Evolutionary conservation across 2,888 invertebrate genomes (phyloP), one percentile per base, ranked within the genome.

Genomic region (Sceliomorpha sp.): DNA sequence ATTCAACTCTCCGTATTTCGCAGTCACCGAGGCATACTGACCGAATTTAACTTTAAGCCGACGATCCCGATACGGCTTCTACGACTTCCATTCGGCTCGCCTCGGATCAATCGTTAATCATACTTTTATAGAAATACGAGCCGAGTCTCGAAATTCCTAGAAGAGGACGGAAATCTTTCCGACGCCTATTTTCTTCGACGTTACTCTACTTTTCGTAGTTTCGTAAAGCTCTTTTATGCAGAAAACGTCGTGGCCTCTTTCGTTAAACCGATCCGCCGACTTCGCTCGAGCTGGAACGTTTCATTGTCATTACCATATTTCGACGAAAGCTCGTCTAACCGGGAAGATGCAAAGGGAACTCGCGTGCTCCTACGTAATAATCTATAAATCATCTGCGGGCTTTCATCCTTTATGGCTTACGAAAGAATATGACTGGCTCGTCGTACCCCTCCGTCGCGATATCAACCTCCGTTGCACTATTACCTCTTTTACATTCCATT

Each of bases 1-100:
- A 86, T 86, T 84, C 83, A 84, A 81, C 84, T 85, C 81, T 77
- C 73, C 75, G 81, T 76, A 81, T 80, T 84, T 75, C 78, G 78
- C 76, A 73, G 71, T 74, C 72, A 74, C 74, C 73, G 76, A 74
- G 84, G 82, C 84, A 85, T 84, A 86, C 86, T 87, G 86, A 86
- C 86, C 86, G 86, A 85, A 82, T 87, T 87, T 81, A 82, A 75
- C 72, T 75, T 78, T 73, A 72, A 78, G 64, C 72, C 67, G 64
- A 53, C 53, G 48, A 59, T 69, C 63, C 58, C 67, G 70, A 66
- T 64, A 56, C 24, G 63, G 40, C 36, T 37, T 48, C 69, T 59
- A 53, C 40, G 17, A 1, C 31, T 27, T 36, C 39, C 42, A 9
- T 5, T 20, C 5, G 20, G 5, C 20, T 20, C 20, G 20, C 5